Percentiles rank a stretch among this genome's conserved stretches.
Evolutionary conservation across 1,140 invertebrate species (phyloP).

Genomic region (Philopotamus ludificatus): DNA sequence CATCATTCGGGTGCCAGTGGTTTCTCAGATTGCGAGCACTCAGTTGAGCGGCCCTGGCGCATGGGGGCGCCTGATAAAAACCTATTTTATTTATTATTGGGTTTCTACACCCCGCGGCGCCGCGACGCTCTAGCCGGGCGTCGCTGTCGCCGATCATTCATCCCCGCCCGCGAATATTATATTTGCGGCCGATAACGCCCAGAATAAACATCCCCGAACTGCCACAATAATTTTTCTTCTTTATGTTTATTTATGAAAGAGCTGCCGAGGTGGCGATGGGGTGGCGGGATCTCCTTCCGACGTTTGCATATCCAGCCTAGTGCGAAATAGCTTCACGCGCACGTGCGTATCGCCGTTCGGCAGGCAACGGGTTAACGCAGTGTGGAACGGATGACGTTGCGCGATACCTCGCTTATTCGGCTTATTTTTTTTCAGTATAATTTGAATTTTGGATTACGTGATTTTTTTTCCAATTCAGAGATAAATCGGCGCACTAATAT

Average conservation of each 20-base stretch:
- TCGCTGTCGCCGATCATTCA: conserved; percentile 38
- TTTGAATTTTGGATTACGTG: too few relatives aligned
- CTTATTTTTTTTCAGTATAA: too few relatives aligned
- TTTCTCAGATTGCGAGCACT: too few relatives aligned
- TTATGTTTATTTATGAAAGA: conserved; percentile 40
- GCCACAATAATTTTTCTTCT: conserved; percentile 41
- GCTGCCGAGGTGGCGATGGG: conserved; percentile 1
- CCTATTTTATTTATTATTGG: conserved; percentile 43
- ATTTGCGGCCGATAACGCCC: conserved; percentile 40
- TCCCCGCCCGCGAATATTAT: conserved; percentile 40
- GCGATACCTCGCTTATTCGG: too few relatives aligned
- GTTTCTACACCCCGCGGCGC: conserved; percentile 12
- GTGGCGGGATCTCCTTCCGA: conserved; percentile 1
- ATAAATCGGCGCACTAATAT: too few relatives aligned
- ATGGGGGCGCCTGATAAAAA: conserved; percentile 40
- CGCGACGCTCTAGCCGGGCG: conserved; percentile 13
- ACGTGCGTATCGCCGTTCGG: too few relatives aligned
- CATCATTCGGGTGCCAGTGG: too few relatives aligned
- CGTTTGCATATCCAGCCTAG: conserved; percentile 1
- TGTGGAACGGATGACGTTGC: too few relatives aligned
- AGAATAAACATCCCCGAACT: conserved; percentile 38
- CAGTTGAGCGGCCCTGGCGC: conserved; percentile 7
- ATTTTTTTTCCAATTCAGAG: too few relatives aligned
- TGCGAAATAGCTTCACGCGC: conserved; percentile 11
- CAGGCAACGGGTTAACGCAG: too few relatives aligned